Evolutionary conservation across 2,113 vertebrate genomes (phyloP).

Genomic region (human (Homo sapiens)): DNA sequence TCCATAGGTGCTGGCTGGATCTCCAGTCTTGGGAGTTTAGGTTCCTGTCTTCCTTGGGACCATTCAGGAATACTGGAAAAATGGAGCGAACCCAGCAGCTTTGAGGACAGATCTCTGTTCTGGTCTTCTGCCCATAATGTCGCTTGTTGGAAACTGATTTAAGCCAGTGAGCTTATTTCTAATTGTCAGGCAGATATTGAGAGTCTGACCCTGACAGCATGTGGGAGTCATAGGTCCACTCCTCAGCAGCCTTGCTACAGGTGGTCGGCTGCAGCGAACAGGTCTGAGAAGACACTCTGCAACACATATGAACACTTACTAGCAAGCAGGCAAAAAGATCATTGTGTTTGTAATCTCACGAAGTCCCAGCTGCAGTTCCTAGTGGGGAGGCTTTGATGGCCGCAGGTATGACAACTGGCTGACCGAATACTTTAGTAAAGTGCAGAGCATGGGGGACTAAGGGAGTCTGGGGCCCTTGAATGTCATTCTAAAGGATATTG

Average conservation of each 20-base stretch:
- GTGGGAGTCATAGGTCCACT: neutral
- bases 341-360: neutral
- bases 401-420: neutral
- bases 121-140: neutral
- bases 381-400: neutral
- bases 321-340: neutral
- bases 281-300: neutral
- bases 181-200: neutral
- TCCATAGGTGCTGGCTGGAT: neutral
- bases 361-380: neutral
- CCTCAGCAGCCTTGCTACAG: neutral
- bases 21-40: neutral
- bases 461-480: neutral
- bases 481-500: neutral
- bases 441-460: neutral
- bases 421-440: neutral
- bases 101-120: neutral
- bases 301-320: neutral
- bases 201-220: neutral
- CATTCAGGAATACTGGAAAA: neutral
- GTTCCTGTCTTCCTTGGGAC: neutral
- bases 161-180: neutral
- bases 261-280: neutral
- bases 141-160: neutral
- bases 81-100: neutral